Base-by-base conservation (phyloP, 2,797 vertebrate genomes). In the Notoglanidium macrostoma region DNA sequence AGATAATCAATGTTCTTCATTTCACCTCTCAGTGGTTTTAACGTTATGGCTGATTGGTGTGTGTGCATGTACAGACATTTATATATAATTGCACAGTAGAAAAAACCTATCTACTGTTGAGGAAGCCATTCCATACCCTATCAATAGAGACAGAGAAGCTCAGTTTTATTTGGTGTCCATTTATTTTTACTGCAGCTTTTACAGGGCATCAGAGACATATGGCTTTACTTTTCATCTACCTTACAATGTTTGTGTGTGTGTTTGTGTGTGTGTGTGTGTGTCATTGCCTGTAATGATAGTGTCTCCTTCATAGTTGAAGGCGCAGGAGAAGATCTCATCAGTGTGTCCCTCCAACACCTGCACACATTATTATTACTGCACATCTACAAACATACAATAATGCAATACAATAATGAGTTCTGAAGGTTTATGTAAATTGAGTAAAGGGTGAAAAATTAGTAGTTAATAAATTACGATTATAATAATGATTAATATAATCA, bases 291-390 rank as follows among this genome's bases (percentile, higher is more conserved):
- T 99, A 89, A 99, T 97, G 86, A 99, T 96, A 74, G 93, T 96
- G 94, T 98, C 94, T 0, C 98, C 98, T 92, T 96, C 95, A 7
- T 99, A 99, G 94, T 99, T 99, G 91, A 99, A 99, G 89, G 95
- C 95, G 0, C 97, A 98, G 77, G 97, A 98, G 92, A 99, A 99
- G 91, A 99, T 97, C 89, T 99, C 98, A 84, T 98, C 98, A 0
- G 91, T 95, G 93, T 99, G 98, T 1, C 98, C 98, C 89, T 97
- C 93, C 55, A 99, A 93, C 85, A 97, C 90, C 94, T 98, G 98
- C 29, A 98, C 32, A 85, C 84, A 78, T 78, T 49, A 67, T 67
- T 63, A 67, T 83, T 70, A 83, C 65, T 55, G 51, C 26, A 55
- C 2, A 73, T 73, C 49, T 70, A 9, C 0, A 40, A 8, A 26